A percentile compares a stretch with the other conserved stretches of the same genome.
These are phyloP conservation scores for Labia minor DNA, from an alignment of 2,888 invertebrate genomes.

Conservation along the genomic window DNA sequence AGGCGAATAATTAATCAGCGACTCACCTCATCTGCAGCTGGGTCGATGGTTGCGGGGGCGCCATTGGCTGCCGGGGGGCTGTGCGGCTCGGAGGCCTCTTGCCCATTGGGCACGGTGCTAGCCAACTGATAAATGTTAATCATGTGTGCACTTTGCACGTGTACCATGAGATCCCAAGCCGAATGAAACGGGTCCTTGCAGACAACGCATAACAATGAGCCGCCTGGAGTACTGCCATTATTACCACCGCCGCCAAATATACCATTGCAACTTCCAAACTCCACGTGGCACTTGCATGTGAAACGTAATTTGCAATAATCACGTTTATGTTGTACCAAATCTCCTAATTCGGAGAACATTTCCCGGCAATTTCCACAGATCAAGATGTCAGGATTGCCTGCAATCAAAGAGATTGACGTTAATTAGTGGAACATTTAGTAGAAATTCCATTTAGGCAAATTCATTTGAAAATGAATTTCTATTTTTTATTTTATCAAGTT, in stretches of 20 bases:
- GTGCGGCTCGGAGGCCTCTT: slow-evolving; percentile 13
- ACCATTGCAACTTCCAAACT: slow-evolving; percentile 18
- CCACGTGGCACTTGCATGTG: slow-evolving; percentile 52
- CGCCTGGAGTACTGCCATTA: slow-evolving; percentile 31
- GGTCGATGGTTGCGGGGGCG: slow-evolving; percentile 17
- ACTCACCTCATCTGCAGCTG: slow-evolving; percentile 22
- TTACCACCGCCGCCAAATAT: slow-evolving; percentile 22
- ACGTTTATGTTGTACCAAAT: slow-evolving; percentile 61
- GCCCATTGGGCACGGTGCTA: background rate
- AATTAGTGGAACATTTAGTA: background rate
- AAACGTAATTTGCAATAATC: slow-evolving; percentile 58
- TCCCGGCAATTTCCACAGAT: slow-evolving; percentile 67
- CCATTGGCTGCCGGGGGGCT: slow-evolving; percentile 18
- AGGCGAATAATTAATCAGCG: slow-evolving; percentile 5
- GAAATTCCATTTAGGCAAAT: no score
- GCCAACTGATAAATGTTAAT: slow-evolving; percentile 52
- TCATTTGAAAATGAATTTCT: no score
- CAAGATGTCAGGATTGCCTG: slow-evolving; percentile 60
- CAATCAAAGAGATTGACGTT: slow-evolving; percentile 28
- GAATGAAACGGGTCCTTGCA: slow-evolving; percentile 55
- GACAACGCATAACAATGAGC: slow-evolving; percentile 50
- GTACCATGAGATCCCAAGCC: slow-evolving; percentile 59
- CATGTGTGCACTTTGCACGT: slow-evolving; percentile 57
- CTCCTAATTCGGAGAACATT: slow-evolving; percentile 58
- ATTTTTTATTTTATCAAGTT: no score